phyloP scores from a whole-genome alignment of 2,888 invertebrate genomes.

The Netelia virgata region DNA sequence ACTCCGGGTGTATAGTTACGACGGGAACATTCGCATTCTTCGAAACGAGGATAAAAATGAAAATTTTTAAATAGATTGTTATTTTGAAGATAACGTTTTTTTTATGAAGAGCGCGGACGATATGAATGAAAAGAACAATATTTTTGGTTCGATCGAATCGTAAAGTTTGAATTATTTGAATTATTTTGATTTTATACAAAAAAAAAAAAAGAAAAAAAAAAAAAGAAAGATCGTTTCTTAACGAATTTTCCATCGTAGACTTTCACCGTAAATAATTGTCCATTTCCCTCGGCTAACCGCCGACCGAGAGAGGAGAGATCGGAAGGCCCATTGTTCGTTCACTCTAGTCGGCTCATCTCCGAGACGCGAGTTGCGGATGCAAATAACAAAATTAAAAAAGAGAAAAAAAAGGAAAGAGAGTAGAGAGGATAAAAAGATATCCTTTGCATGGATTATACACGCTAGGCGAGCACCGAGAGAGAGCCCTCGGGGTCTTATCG shows the following conservation, averaged over 20 bases:
- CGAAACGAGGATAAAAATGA: no score
- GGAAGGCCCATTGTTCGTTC: conserved; percentile 41
- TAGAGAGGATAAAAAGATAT: conserved; percentile 3
- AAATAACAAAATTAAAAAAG: not conserved
- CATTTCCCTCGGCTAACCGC: not conserved
- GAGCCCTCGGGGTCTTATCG: conserved; percentile 25
- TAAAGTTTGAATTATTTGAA: no score
- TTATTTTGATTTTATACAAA: no score
- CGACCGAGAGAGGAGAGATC: conserved; percentile 36
- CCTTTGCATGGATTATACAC: conserved; percentile 48
- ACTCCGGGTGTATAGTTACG: not conserved
- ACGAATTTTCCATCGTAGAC: not conserved
- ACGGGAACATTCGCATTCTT: not conserved
- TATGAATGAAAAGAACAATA: no score
- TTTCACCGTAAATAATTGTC: conserved; percentile 2
- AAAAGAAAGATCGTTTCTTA: not conserved
- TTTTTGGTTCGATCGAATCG: no score
- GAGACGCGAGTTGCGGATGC: not conserved
- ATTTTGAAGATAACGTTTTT: no score
- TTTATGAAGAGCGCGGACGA: no score
- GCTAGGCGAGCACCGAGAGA: conserved; percentile 39
- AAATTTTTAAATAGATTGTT: no score
- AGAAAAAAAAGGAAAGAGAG: not conserved
- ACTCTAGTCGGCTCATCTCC: conserved; percentile 23
- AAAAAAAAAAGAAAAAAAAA: not conserved